Conservation (phyloP, 2,113 vertebrate species). For the Cyphomyrus plagiostoma region DNA sequence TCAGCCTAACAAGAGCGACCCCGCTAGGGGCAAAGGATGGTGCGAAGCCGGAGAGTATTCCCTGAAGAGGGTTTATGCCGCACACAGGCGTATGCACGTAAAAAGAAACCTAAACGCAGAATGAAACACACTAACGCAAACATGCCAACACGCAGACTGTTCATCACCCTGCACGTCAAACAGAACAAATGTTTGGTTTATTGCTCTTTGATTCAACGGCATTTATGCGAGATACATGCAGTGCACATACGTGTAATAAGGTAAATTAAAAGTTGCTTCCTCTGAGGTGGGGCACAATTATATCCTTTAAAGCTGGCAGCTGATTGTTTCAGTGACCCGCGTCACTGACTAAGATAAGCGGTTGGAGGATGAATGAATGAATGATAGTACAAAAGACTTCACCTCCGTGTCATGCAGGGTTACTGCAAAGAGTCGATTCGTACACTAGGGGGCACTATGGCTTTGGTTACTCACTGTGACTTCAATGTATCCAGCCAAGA, state of each 20-base stretch:
- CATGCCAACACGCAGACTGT: neutral
- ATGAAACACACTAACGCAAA: neutral
- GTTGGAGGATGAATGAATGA: neutral
- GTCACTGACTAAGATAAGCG: neutral
- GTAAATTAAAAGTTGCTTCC: neutral
- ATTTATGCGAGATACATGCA: neutral
- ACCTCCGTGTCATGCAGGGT: neutral
- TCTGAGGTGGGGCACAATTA: neutral
- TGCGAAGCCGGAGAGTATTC: neutral
- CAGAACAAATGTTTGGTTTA: neutral
- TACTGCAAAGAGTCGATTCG: neutral
- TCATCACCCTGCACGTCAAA: neutral
- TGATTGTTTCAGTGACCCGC: neutral
- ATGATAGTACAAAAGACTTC: neutral
- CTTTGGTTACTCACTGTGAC: conserved; percentile 69
- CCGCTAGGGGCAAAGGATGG: neutral
- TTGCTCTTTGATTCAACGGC: neutral
- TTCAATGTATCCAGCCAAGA: conserved; percentile 78
- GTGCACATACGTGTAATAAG: neutral
- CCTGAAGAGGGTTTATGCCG: neutral
- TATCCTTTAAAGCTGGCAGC: neutral
- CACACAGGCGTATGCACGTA: neutral
- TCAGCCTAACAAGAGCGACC: neutral
- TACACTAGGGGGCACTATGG: neutral
- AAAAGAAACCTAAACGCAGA: neutral